Conservation (phyloP, 2,888 invertebrate genomes). For the Dexiosoma caninum region DNA sequence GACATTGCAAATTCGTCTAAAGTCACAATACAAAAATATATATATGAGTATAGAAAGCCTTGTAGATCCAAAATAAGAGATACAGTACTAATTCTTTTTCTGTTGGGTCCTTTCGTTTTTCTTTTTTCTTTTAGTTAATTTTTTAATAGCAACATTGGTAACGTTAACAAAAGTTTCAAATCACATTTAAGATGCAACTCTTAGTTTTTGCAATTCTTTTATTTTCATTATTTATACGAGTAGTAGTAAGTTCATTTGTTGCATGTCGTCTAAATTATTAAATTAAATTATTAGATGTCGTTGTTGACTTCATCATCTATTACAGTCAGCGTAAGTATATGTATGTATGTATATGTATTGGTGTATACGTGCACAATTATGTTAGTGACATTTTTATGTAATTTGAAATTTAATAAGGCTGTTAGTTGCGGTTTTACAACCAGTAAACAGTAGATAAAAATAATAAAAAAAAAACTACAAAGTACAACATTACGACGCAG, state of each 20-base stretch:
- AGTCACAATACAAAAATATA: too few relatives aligned
- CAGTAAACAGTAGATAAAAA: slow-evolving; percentile 12
- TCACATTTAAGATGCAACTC: too few relatives aligned
- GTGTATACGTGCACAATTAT: background rate
- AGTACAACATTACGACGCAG: background rate
- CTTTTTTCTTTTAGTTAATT: too few relatives aligned
- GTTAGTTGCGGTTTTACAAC: slow-evolving; percentile 25
- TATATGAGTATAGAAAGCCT: too few relatives aligned
- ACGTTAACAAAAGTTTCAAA: too few relatives aligned
- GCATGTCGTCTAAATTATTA: background rate
- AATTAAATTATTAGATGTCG: background rate
- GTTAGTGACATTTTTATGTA: slow-evolving; percentile 1
- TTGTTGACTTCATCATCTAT: background rate
- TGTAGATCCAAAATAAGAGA: too few relatives aligned
- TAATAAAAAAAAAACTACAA: background rate
- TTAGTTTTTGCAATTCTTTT: too few relatives aligned
- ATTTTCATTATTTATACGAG: too few relatives aligned
- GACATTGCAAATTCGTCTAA: too few relatives aligned
- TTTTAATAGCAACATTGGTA: too few relatives aligned
- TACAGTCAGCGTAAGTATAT: background rate
- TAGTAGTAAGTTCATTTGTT: background rate
- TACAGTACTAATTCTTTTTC: too few relatives aligned
- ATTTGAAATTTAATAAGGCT: slow-evolving; percentile 54
- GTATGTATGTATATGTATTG: background rate
- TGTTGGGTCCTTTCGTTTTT: too few relatives aligned